Base-by-base conservation (phyloP, 2,797 vertebrate species). In the Kryptolebias ocellatus region DNA sequence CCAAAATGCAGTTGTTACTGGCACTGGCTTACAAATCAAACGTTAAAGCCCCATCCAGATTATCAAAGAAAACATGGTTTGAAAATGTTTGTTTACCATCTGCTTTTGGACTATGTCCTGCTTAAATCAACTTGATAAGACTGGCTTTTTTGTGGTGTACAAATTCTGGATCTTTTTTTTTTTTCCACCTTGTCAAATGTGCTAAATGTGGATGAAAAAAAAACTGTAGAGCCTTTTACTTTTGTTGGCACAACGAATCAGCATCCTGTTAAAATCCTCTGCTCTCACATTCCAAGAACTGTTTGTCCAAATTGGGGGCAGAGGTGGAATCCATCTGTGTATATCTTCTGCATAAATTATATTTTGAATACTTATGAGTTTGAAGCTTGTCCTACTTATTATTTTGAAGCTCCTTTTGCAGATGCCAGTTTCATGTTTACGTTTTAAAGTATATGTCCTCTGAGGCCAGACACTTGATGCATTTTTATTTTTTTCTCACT, bases 1-100 rank as follows among this genome's bases (percentile, higher is more conserved):
- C 89, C 81, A 84, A 92, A 92, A 93, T 91, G 87, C 89, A 90
- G 90, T 90, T 87, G 91, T 89, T 69, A 78, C 83, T 92, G 92
- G 88, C 88, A 87, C 83, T 64, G 78, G 68, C 85, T 86, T 82
- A 88, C 82, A 85, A 91, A 90, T 92, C 89, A 90, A 80, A 88
- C 81, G 49, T 78, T 79, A 84, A 88, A 85, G 84, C 67, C 64
- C 72, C 78, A 87, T 82, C 81, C 83, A 81, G 82, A 83, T 88
- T 85, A 88, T 92, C 82, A 90, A 87, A 90, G 76, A 67, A 81
- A 86, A 86, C 81, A 83, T 45, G 39, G 56, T 81, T 89, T 88
- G 70, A 89, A 90, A 90, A 85, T 90, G 87, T 90, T 84, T 86
- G 83, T 90, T 89, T 85, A 79, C 81, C 74, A 90, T 90, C 83